Conservation (phyloP, 2,113 vertebrate species). For the Archocentrus centrarchus region DNA sequence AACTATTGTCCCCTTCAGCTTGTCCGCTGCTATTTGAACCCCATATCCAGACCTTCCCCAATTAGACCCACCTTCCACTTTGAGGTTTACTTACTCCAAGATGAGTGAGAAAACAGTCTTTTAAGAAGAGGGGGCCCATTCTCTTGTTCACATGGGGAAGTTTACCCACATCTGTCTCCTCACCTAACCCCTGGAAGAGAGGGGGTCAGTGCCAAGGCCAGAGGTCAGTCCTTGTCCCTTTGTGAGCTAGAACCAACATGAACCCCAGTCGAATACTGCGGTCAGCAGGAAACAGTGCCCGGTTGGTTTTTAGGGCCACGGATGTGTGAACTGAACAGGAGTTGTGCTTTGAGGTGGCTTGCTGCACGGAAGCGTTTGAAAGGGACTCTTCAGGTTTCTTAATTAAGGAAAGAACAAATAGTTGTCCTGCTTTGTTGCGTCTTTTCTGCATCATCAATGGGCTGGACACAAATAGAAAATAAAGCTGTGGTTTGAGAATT, state of each 20-base stretch:
- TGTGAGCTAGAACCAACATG: slow-evolving; percentile 79
- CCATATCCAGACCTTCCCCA: slow-evolving; percentile 69
- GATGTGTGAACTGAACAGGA: slow-evolving; percentile 78
- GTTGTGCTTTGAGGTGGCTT: slow-evolving; percentile 74
- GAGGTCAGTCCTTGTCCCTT: slow-evolving; percentile 79
- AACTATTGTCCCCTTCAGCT: slow-evolving; percentile 64
- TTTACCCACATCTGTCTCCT: slow-evolving; percentile 84
- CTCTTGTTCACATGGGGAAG: slow-evolving; percentile 76
- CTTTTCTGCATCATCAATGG: slow-evolving; percentile 76
- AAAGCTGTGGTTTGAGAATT: slow-evolving; percentile 69
- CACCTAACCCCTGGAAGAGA: slow-evolving; percentile 80
- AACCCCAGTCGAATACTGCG: slow-evolving; percentile 63
- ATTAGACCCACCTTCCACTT: slow-evolving; percentile 81
- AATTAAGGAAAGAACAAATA: slow-evolving; percentile 80
- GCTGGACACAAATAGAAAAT: slow-evolving; percentile 67
- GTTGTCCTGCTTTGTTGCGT: slow-evolving; percentile 72
- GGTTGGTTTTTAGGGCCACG: slow-evolving; percentile 74
- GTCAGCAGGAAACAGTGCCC: slow-evolving; percentile 66
- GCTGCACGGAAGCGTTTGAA: slow-evolving; percentile 69
- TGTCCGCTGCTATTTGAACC: slow-evolving; percentile 73
- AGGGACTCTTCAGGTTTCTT: slow-evolving; percentile 73
- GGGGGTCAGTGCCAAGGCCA: slow-evolving; percentile 76
- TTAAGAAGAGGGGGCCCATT: slow-evolving; percentile 80
- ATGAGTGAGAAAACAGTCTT: slow-evolving; percentile 69
- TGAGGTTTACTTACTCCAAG: slow-evolving; percentile 68